A percentile compares a stretch with the other conserved stretches of the same genome.
Conservation (phyloP, 1,140 invertebrate genomes). For the Zaprionus africanus region DNA sequence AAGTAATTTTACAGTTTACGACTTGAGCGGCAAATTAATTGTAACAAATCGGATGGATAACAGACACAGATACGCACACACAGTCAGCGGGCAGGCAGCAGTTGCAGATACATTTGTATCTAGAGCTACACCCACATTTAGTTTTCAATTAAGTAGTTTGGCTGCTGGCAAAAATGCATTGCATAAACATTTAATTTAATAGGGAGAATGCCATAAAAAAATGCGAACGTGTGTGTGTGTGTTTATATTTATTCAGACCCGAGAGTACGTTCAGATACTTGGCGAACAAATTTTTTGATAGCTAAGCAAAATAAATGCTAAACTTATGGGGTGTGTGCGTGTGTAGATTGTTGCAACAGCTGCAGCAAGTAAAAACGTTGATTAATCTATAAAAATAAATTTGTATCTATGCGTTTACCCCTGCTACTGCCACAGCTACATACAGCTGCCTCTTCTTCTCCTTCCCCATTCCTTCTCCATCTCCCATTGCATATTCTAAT, state of each 20-base stretch:
- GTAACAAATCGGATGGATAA: slow-evolving; percentile 49
- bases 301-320: slow-evolving; percentile 71
- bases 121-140: slow-evolving; percentile 10
- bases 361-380: slow-evolving; percentile 64
- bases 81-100: slow-evolving; percentile 11
- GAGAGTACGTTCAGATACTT: slow-evolving; percentile 40
- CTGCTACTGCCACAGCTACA: slow-evolving; percentile 8
- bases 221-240: slow-evolving; percentile 32
- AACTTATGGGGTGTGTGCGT: neutral
- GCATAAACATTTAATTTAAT: slow-evolving; percentile 76
- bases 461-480: neutral
- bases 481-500: slow-evolving; percentile 74
- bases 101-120: slow-evolving; percentile 16
- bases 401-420: slow-evolving; percentile 62
- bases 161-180: slow-evolving; percentile 41
- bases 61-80: slow-evolving; percentile 25
- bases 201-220: slow-evolving; percentile 48
- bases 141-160: slow-evolving; percentile 53
- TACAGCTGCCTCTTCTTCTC: slow-evolving; percentile 35
- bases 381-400: slow-evolving; percentile 82
- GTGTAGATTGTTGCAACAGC: slow-evolving; percentile 44
- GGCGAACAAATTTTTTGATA: slow-evolving; percentile 63
- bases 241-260: slow-evolving; percentile 59
- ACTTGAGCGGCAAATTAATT: slow-evolving; percentile 49
- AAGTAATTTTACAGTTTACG: slow-evolving; percentile 54